Conservation (phyloP, 2,113 vertebrate genomes). For the Acanthochromis polyacanthus region DNA sequence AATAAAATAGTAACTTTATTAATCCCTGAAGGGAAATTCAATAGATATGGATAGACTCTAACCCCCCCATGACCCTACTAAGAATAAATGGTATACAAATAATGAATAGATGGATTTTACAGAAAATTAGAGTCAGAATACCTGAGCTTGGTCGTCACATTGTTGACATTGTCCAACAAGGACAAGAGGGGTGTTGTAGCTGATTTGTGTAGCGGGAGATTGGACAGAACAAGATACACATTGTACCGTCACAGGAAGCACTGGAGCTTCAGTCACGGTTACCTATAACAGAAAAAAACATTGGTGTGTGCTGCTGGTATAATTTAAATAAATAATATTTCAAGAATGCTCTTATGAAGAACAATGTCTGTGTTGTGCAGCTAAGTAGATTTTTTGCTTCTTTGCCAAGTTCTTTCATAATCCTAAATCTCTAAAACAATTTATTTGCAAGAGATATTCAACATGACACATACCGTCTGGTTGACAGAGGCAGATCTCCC, state of each 20-base stretch:
- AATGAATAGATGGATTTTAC: no score
- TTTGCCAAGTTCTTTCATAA: no score
- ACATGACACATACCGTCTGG: conserved; percentile 68
- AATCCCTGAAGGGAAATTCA: no score
- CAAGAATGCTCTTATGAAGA: no score
- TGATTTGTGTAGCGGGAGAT: conserved; percentile 54
- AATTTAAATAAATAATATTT: no score
- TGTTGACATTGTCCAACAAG: conserved; percentile 77
- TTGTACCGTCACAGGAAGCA: conserved; percentile 76
- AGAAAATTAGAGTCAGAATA: conserved; percentile 24
- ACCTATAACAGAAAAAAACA: conserved; percentile 74
- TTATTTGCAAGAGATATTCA: background rate
- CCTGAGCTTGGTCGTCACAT: conserved; percentile 74
- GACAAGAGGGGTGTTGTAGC: conserved; percentile 52
- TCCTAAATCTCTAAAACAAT: background rate
- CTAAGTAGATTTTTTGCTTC: no score
- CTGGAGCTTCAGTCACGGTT: conserved; percentile 53
- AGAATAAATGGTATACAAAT: no score
- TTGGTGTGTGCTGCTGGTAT: background rate
- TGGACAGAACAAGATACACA: conserved; percentile 80
- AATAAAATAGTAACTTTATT: no score
- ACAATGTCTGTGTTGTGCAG: no score
- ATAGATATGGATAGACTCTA: no score
- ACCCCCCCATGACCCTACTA: no score
- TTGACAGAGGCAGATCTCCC: conserved; percentile 68